phyloP scores from a whole-genome alignment of 2,888 invertebrate species.

The Gastracanthus pulcherrimus region DNA sequence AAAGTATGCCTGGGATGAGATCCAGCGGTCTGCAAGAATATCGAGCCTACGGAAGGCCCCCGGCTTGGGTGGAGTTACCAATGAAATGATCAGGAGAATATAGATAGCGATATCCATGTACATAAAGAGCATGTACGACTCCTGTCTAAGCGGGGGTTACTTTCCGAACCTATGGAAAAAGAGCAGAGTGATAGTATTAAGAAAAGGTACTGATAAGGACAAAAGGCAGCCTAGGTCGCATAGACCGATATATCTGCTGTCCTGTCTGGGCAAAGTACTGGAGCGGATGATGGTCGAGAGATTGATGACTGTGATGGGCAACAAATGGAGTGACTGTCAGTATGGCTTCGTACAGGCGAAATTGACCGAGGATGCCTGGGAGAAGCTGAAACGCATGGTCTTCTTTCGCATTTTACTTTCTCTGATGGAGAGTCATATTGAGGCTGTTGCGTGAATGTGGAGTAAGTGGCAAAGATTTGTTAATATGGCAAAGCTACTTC shows the following conservation, averaged over 20 bases:
- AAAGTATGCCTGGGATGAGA: not conserved
- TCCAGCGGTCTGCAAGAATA: not conserved
- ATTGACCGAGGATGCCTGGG: slow-evolving; percentile 15
- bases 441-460: not conserved
- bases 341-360: not conserved
- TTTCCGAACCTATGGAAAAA: not conserved
- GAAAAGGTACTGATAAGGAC: not conserved
- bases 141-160: not conserved
- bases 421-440: not conserved
- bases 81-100: not conserved
- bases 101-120: slow-evolving; percentile 2
- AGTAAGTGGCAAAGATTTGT: not conserved
- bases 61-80: slow-evolving; percentile 17
- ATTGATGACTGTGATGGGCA: not conserved
- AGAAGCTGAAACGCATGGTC: not conserved
- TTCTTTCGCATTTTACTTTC: not conserved
- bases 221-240: not conserved
- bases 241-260: not conserved
- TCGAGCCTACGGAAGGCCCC: not conserved
- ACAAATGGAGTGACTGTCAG: not conserved
- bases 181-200: not conserved
- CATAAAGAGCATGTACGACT: slow-evolving; percentile 27
- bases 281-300: not conserved
- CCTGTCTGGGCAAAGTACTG: not conserved
- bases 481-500: slow-evolving; percentile 33